Conservation (phyloP, 2,113 vertebrate genomes). For the Paradoxurus hermaphroditus region DNA sequence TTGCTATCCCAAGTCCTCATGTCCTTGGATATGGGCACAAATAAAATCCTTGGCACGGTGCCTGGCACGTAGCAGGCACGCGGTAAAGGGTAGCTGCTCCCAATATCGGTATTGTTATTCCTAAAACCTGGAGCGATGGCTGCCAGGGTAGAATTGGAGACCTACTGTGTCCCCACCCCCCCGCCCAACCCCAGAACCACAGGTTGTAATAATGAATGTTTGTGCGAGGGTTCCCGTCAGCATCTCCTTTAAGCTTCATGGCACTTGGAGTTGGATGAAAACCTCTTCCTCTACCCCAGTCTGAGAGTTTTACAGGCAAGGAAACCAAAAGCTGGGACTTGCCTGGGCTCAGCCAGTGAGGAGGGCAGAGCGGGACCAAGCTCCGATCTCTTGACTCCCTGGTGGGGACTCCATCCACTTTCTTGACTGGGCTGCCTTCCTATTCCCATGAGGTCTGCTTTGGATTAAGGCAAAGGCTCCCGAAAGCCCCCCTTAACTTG, state of each 20-base stretch:
- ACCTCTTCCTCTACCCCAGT: background rate
- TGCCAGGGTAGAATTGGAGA: background rate
- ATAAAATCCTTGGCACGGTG: background rate
- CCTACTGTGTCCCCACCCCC: background rate
- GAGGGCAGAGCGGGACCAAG: background rate
- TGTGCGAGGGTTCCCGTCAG: rapidly evolving
- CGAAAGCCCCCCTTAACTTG: background rate
- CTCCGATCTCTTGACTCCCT: background rate
- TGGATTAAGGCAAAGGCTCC: background rate
- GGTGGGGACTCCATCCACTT: background rate
- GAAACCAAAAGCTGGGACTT: background rate
- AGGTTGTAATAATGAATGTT: background rate
- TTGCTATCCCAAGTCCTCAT: background rate
- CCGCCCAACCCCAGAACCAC: background rate
- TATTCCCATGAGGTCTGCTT: background rate
- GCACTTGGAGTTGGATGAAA: background rate
- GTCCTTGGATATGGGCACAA: background rate
- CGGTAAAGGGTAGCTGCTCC: background rate
- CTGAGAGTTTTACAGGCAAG: background rate
- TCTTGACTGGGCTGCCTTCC: background rate
- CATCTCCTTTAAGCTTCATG: background rate
- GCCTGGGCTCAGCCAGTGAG: background rate
- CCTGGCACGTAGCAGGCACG: rapidly evolving
- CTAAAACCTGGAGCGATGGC: background rate
- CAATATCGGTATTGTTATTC: background rate